phyloP scores from a whole-genome alignment of 2,113 vertebrate species.

The Cinclus cinclus region DNA sequence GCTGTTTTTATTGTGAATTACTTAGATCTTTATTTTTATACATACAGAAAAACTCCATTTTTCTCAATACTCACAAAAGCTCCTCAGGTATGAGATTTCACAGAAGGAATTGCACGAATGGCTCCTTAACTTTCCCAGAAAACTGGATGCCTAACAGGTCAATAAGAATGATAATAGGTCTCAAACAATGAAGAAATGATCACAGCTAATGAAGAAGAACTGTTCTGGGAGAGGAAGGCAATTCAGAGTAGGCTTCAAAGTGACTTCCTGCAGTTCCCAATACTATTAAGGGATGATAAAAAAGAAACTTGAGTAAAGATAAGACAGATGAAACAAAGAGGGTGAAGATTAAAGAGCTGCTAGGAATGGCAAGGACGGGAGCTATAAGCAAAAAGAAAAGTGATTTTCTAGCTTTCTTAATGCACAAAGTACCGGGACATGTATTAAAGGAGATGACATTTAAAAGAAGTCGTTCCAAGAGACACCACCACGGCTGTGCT shows the following conservation, averaged over 20 bases:
- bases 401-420: neutral
- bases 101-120: neutral
- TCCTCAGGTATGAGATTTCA: neutral
- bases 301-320: slow-evolving; percentile 5
- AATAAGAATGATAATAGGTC: slow-evolving; percentile 8
- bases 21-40: neutral
- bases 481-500: neutral
- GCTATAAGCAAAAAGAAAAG: neutral
- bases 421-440: neutral
- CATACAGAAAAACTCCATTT: neutral
- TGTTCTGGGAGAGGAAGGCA: neutral
- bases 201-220: slow-evolving; percentile 25
- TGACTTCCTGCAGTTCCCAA: neutral
- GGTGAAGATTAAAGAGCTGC: slow-evolving; percentile 47
- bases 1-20: neutral
- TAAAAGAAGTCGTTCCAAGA: neutral
- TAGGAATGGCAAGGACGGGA: neutral
- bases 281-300: slow-evolving; percentile 20
- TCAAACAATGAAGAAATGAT: neutral
- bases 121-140: neutral
- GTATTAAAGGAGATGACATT: neutral
- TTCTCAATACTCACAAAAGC: neutral
- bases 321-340: slow-evolving; percentile 21
- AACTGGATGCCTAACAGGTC: neutral
- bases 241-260: slow-evolving; percentile 56